Conservation (phyloP, 2,888 invertebrate species). For the Rotaria macrura region DNA sequence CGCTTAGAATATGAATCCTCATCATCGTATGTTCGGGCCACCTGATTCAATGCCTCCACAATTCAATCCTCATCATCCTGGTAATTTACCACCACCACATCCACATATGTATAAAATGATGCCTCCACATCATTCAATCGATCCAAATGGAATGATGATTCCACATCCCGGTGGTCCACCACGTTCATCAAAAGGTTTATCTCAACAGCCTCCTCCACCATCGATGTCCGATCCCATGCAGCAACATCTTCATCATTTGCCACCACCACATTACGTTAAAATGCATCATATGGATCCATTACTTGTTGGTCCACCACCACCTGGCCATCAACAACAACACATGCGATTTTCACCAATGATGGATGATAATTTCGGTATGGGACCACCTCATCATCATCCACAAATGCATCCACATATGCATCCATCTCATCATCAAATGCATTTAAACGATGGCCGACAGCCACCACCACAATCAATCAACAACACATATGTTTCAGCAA, state of each 20-base stretch:
- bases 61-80: conserved; percentile 8
- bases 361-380: conserved; percentile 23
- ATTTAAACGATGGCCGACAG: background rate
- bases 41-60: conserved; percentile 35
- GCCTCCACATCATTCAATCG: conserved; percentile 35
- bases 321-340: conserved; percentile 36
- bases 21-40: conserved; percentile 35
- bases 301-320: conserved; percentile 29
- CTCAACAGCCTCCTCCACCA: conserved; percentile 47
- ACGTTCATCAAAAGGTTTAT: conserved; percentile 36
- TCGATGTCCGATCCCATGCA: conserved; percentile 39
- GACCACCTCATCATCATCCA: conserved; percentile 32
- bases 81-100: background rate
- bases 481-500: conserved; percentile 53
- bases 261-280: background rate
- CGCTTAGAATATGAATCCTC: conserved; percentile 28
- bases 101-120: conserved; percentile 33
- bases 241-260: background rate
- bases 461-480: conserved; percentile 48
- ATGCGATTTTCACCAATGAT: conserved; percentile 1
- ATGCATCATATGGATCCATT: conserved; percentile 6
- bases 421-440: conserved; percentile 38
- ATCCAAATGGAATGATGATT: conserved; percentile 34
- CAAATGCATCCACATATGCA: conserved; percentile 21
- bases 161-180: conserved; percentile 28